Conservation (phyloP, 2,797 vertebrate species). For the Vireo griseus region DNA sequence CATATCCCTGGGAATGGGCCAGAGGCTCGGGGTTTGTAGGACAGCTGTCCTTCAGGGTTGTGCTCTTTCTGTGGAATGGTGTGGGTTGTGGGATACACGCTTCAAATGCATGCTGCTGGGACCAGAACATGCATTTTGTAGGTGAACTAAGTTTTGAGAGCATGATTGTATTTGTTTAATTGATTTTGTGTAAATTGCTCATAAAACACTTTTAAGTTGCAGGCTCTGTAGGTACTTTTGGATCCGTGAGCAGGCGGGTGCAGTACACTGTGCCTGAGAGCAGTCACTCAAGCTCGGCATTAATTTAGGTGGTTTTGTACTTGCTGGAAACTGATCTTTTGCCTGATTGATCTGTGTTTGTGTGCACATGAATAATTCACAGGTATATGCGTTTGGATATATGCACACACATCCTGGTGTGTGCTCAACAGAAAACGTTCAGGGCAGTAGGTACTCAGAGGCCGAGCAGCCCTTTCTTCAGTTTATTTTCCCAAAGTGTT, state of each 20-base stretch:
- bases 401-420: neutral
- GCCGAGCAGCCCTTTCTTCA: neutral
- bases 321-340: constrained; percentile 2
- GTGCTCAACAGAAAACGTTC: neutral
- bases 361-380: constrained; percentile 29
- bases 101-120: neutral
- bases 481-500: neutral
- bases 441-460: neutral
- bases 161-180: neutral
- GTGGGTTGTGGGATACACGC: neutral
- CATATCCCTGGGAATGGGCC: neutral
- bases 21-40: neutral
- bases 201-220: neutral
- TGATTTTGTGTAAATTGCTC: neutral
- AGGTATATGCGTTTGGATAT: neutral
- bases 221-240: fast-evolving
- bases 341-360: constrained; percentile 5
- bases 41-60: fast-evolving
- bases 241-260: fast-evolving
- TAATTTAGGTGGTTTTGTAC: neutral
- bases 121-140: neutral
- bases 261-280: neutral
- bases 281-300: neutral
- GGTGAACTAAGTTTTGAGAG: neutral
- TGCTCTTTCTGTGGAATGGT: fast-evolving